Evolutionary conservation across 1,140 invertebrate genomes (phyloP), one percentile per base, ranked within the genome.

Genomic region (Megalopta genalis): DNA sequence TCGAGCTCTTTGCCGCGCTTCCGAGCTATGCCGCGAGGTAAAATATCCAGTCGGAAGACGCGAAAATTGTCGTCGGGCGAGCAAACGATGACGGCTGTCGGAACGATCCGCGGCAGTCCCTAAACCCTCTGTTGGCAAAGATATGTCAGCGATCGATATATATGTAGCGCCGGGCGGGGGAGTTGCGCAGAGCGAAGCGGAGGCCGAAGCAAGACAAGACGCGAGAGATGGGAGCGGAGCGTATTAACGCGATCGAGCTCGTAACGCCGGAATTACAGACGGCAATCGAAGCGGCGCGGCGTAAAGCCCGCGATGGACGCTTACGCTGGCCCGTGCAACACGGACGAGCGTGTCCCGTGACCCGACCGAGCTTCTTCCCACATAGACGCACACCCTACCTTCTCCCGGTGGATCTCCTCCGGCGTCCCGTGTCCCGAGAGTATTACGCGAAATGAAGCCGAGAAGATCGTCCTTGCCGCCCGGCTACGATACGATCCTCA

Each of bases 361-460:
- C 49, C 49, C 49, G 23, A n/a, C n/a, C 2, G 1, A 25, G 18
- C 62, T 59, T 63, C 32, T 49, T 66, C 49, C 68, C 67, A 65
- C 75, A 76, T 79, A 75, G 42, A 66, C 67, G n/a, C n/a, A 59
- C 77, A 78, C 74, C 67, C 16, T 5, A 14, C 49, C 49, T 5
- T 6, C 18, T 21, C 49, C 16, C 14, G 60, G 69, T 69, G 72
- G 6, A 21, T 57, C 54, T 18, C 54, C 8, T n/a, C 54, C 9
- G 7, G 3, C 18, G 54, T n/a, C 54, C 52, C 60, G 68, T 72
- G 84, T 90, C 86, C 87, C 87, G 81, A 77, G 89, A 89, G 87
- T 90, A 91, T 90, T 89, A 91, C 86, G 87, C 86, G 90, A 88
- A 87, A 90, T 89, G 85, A 82, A 87, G 74, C 86, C 68, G 80